Percentiles rank a stretch among this genome's conserved stretches.
Evolutionary conservation across 2,888 invertebrate species (phyloP).

Genomic region (Orthonevra nobilis): DNA sequence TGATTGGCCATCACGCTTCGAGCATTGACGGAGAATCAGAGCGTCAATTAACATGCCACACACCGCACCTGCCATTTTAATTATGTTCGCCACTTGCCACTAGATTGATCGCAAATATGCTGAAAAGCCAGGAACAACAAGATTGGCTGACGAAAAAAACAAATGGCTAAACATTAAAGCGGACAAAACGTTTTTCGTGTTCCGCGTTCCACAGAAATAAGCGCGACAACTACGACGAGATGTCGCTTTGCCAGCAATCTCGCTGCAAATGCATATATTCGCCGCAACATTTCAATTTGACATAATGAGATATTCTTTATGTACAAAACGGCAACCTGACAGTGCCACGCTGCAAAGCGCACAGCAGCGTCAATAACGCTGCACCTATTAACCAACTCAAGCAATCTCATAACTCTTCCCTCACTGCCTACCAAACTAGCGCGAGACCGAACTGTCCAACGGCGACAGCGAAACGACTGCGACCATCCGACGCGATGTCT

Average conservation of each 20-base stretch:
- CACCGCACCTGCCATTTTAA: constrained; percentile 35
- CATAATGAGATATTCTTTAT: constrained; percentile 77
- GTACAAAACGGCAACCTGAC: constrained; percentile 68
- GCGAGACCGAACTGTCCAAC: constrained; percentile 4
- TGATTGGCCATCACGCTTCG: too few relatives aligned
- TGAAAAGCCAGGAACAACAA: not conserved
- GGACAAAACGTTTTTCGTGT: constrained; percentile 74
- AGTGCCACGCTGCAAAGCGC: constrained; percentile 40
- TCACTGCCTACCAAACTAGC: not conserved
- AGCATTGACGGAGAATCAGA: too few relatives aligned
- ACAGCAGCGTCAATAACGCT: constrained; percentile 56
- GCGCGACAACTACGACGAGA: constrained; percentile 58
- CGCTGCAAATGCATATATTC: constrained; percentile 73
- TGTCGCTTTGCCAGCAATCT: constrained; percentile 70
- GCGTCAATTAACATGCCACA: constrained; percentile 11
- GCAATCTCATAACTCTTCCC: constrained; percentile 51
- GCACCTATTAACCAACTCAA: constrained; percentile 56
- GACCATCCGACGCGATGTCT: too few relatives aligned
- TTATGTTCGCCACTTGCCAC: constrained; percentile 17
- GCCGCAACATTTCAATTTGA: constrained; percentile 79
- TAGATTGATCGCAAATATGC: constrained; percentile 6
- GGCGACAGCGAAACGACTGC: constrained; percentile 18
- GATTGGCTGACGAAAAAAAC: constrained; percentile 30
- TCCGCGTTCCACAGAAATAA: constrained; percentile 53
- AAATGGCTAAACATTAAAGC: constrained; percentile 64